These are phyloP conservation scores for Conopomorpha cramerella DNA, from an alignment of 1,140 invertebrate genomes.

Conservation along the genomic window DNA sequence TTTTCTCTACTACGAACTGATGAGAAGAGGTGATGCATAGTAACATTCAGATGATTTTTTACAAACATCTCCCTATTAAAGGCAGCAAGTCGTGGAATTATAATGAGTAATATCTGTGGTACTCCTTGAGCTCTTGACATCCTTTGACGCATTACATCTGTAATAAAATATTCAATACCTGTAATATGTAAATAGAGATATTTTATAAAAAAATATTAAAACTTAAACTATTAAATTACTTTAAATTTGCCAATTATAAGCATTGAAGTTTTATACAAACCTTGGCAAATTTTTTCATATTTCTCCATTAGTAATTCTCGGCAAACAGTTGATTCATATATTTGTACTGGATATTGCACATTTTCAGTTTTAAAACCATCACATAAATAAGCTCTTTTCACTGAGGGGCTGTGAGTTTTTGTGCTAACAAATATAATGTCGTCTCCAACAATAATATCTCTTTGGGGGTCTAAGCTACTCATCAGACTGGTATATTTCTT, in stretches of 20 bases:
- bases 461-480: slow-evolving; percentile 49
- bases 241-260: too few relatives aligned
- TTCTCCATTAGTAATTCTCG: slow-evolving; percentile 81
- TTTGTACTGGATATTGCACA: slow-evolving; percentile 54
- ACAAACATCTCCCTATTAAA: slow-evolving; percentile 87
- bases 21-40: slow-evolving; percentile 78
- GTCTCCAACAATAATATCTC: slow-evolving; percentile 55
- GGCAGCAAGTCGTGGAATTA: slow-evolving; percentile 93
- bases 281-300: slow-evolving; percentile 80
- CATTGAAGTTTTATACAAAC: too few relatives aligned
- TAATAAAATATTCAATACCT: slow-evolving; percentile 15
- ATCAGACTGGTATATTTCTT: slow-evolving; percentile 76
- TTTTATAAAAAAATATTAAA: too few relatives aligned
- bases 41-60: slow-evolving; percentile 74
- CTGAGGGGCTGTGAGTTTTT: slow-evolving; percentile 61
- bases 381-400: slow-evolving; percentile 59
- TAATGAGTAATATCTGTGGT: slow-evolving; percentile 84
- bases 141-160: slow-evolving; percentile 79
- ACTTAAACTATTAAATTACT: too few relatives aligned
- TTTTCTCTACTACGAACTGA: slow-evolving; percentile 79
- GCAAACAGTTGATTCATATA: slow-evolving; percentile 88
- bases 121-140: slow-evolving; percentile 77
- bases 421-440: slow-evolving; percentile 66
- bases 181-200: too few relatives aligned
- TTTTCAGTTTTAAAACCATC: slow-evolving; percentile 52